These are phyloP conservation scores for Cebuella pygmaea DNA, from an alignment of 2,797 vertebrate species.

Conservation along the genomic window DNA sequence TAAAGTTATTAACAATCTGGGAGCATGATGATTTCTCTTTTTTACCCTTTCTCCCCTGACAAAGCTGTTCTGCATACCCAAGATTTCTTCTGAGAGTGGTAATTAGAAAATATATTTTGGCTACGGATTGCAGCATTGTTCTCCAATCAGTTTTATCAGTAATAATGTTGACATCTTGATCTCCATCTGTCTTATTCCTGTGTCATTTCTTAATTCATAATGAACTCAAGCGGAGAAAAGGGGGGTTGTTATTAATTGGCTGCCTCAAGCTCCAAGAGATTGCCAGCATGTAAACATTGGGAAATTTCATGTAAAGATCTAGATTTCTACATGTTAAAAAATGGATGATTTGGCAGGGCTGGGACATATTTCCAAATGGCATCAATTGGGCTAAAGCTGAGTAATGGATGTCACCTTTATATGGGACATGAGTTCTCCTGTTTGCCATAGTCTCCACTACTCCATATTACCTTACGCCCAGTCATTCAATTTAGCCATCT, in stretches of 20 bases:
- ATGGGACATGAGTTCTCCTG: background rate
- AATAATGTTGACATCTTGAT: constrained; percentile 59
- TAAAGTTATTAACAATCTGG: background rate
- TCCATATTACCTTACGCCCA: background rate
- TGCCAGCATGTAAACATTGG: constrained; percentile 38
- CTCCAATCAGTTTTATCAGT: constrained; percentile 44
- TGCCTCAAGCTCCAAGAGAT: constrained; percentile 2
- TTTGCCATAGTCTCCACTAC: background rate
- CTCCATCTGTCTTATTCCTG: constrained; percentile 51
- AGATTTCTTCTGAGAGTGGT: constrained; percentile 42
- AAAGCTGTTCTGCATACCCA: background rate
- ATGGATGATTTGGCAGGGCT: background rate
- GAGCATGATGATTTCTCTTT: background rate
- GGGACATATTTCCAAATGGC: background rate
- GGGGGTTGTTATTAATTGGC: constrained; percentile 25
- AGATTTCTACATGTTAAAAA: constrained; percentile 18
- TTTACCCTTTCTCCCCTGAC: background rate
- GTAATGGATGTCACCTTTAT: background rate
- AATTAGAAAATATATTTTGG: constrained; percentile 61
- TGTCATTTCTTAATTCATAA: constrained; percentile 52
- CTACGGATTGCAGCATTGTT: constrained; percentile 25
- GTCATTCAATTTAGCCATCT: background rate
- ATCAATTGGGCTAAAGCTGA: background rate
- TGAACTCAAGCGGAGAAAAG: background rate
- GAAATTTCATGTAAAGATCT: background rate